Evolutionary conservation across 2,888 invertebrate genomes (phyloP), one percentile per base, ranked within the genome.

Genomic region (Mesochorus sp.): DNA sequence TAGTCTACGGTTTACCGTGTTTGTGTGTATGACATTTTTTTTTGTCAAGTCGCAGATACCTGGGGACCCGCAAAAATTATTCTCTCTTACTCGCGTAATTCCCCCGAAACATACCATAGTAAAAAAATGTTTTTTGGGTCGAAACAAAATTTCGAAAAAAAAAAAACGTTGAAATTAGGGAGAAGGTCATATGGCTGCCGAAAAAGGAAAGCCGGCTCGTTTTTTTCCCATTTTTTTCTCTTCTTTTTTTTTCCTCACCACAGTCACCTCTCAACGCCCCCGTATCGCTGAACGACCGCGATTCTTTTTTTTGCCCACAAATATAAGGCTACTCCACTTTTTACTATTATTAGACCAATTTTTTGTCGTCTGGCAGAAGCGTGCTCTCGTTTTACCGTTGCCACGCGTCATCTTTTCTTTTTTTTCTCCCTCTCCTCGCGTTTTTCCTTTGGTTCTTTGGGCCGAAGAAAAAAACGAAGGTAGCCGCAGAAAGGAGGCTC

Each of bases 341-440:
- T 90, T 88, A 87, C 87, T 86, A 89, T 89, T 89, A 90, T 88
- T 90, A 88, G 88, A 87, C 85, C 85, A 84, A 87, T 88, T 90
- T 89, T 89, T 89, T 89, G 78, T 67, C 72, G 79, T 71, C 59
- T 73, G 73, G 78, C 76, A 74, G 75, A 80, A 81, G 79, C 84
- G 84, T 82, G 83, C 81, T 83, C 82, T 79, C 68, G 78, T 85
- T 82, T 76, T 80, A 37, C 31, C 81, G 72, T 76, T 47, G 83
- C 80, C 82, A 84, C 80, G 82, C 81, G 81, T 76, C 77, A 49
- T 79, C 72, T 55, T 80, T 64, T 76, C 14, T 44, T 47, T 61
- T 49, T 62, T 55, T 59, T 47, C 34, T 21, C 42, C 28, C 17
- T n/a, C 17, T 42, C 10, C 14, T 10, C 14, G 42, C 28, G 19